phyloP scores from a whole-genome alignment of 1,140 invertebrate genomes.

The Drosophila sp. region DNA sequence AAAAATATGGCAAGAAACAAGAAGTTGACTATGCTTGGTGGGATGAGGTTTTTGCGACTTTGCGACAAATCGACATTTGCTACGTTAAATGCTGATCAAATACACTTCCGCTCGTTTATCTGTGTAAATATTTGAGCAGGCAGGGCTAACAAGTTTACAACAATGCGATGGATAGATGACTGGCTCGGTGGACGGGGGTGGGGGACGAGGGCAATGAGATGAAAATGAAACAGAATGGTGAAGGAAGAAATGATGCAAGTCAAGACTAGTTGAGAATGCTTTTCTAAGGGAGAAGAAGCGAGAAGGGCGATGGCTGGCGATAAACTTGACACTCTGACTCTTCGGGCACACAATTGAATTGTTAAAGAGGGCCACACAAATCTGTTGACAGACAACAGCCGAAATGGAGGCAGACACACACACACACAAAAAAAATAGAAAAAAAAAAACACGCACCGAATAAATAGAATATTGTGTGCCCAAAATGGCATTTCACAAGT shows the following conservation, averaged over 20 bases:
- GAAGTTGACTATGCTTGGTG: not conserved
- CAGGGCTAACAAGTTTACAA: slow-evolving; percentile 65
- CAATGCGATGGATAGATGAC: slow-evolving; percentile 28
- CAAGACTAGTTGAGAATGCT: slow-evolving; percentile 34
- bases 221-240: slow-evolving; percentile 31
- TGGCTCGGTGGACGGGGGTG: slow-evolving; percentile 10
- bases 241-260: slow-evolving; percentile 48
- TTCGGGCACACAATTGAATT: slow-evolving; percentile 61
- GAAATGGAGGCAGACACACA: slow-evolving; percentile 34
- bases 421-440: not conserved
- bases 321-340: not conserved
- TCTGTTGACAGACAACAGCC: slow-evolving; percentile 42
- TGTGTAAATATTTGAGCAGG: slow-evolving; percentile 74
- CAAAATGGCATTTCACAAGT: slow-evolving; percentile 34
- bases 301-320: not conserved
- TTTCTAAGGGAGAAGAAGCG: no score
- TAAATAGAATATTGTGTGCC: slow-evolving; percentile 27
- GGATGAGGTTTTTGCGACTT: slow-evolving; percentile 10
- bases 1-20: slow-evolving; percentile 13
- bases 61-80: slow-evolving; percentile 71
- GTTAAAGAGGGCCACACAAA: slow-evolving; percentile 60
- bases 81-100: slow-evolving; percentile 77
- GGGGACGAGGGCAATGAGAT: slow-evolving; percentile 14
- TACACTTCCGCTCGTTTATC: slow-evolving; percentile 78
- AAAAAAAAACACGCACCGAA: not conserved